These are phyloP conservation scores for Callocephalon fimbriatum DNA, from an alignment of 2,113 vertebrate species.

Conservation along the genomic window DNA sequence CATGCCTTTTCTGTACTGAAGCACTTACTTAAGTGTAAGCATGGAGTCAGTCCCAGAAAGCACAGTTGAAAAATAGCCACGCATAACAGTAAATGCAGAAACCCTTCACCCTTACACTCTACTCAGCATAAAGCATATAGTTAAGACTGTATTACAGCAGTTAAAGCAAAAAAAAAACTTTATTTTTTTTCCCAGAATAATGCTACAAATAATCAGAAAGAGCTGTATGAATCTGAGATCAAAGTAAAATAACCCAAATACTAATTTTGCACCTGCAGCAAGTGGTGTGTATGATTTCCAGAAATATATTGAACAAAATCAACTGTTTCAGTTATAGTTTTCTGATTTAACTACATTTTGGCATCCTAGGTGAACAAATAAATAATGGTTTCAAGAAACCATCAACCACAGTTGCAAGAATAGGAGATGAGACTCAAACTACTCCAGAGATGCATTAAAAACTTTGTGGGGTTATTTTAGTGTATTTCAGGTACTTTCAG, in stretches of 20 bases:
- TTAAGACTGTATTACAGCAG: neutral
- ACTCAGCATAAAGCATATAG: neutral
- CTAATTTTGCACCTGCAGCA: neutral
- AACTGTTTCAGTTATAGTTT: neutral
- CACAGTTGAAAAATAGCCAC: neutral
- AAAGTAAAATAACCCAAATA: neutral
- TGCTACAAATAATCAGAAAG: neutral
- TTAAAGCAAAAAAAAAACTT: neutral
- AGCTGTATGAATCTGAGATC: neutral
- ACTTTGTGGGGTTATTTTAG: neutral
- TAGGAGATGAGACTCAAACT: neutral
- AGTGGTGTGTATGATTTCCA: neutral
- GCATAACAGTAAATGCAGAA: neutral
- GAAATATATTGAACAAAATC: neutral
- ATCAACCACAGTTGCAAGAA: neutral
- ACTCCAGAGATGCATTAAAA: neutral
- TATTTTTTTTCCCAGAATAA: neutral
- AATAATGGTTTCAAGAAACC: neutral
- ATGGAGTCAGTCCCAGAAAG: neutral
- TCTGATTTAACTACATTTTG: neutral
- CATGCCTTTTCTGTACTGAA: neutral
- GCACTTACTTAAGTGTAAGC: neutral
- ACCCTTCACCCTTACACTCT: neutral
- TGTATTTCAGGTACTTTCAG: neutral
- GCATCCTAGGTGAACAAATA: neutral